Evolutionary conservation across 2,797 vertebrate species (phyloP).

Genomic region (Cyclopterus lumpus): DNA sequence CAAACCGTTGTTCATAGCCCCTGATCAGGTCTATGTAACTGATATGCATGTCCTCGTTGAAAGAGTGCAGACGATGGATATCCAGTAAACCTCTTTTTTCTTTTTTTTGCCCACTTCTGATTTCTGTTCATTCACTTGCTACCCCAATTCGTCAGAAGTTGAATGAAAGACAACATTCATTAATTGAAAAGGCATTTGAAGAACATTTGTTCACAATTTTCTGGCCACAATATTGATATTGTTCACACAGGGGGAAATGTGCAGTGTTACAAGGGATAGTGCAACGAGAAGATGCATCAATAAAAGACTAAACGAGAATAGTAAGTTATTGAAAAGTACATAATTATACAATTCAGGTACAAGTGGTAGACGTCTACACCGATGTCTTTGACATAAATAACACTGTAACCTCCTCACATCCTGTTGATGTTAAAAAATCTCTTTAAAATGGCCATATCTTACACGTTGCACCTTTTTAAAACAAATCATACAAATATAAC

Average conservation of each 20-base stretch:
- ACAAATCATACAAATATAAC: not conserved
- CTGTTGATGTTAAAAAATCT: not conserved
- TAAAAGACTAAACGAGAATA: no score
- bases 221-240: not conserved
- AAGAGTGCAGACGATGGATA: constrained; percentile 4
- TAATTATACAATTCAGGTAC: no score
- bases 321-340: no score
- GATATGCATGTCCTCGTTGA: constrained; percentile 52
- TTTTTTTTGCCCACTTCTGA: constrained; percentile 4
- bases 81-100: constrained; percentile 16
- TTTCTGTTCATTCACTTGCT: not conserved
- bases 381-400: not conserved
- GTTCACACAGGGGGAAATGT: no score
- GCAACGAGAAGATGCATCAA: no score
- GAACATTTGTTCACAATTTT: not conserved
- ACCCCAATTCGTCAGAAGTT: not conserved
- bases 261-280: no score
- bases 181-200: not conserved
- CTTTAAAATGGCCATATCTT: not conserved
- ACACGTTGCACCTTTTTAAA: not conserved
- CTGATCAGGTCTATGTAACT: constrained; percentile 32
- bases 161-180: not conserved
- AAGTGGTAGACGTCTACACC: not conserved
- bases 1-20: constrained; percentile 24
- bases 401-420: not conserved